phyloP scores from a whole-genome alignment of 2,888 invertebrate genomes.

The Aplocera efformata region DNA sequence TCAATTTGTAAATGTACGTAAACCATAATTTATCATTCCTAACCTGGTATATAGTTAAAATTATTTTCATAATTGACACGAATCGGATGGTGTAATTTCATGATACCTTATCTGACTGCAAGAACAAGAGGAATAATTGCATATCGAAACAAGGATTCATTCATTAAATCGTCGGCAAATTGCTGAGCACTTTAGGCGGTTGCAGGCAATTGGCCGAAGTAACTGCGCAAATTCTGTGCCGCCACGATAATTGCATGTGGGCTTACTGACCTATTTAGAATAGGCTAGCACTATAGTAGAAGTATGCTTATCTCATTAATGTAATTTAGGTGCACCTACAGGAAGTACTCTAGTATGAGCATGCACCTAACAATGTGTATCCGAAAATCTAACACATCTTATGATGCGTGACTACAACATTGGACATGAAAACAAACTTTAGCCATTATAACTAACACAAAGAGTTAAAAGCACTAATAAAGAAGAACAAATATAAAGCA shows the following conservation, averaged over 20 bases:
- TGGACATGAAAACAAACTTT: slow-evolving; percentile 11
- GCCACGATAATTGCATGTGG: slow-evolving; percentile 25
- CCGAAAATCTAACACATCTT: too few species aligned
- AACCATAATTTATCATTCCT: slow-evolving; percentile 15
- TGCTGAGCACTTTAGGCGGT: slow-evolving; percentile 10
- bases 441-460: slow-evolving; percentile 15
- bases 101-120: slow-evolving; percentile 17
- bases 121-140: slow-evolving; percentile 12
- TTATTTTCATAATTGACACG: slow-evolving; percentile 11
- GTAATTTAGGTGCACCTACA: slow-evolving; percentile 11
- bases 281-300: slow-evolving; percentile 9
- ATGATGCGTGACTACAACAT: background rate
- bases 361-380: too few species aligned
- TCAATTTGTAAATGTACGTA: slow-evolving; percentile 19
- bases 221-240: slow-evolving; percentile 26
- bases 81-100: slow-evolving; percentile 15
- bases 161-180: slow-evolving; percentile 16
- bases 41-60: slow-evolving; percentile 19
- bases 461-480: slow-evolving; percentile 38
- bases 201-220: slow-evolving; percentile 21
- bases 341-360: slow-evolving; percentile 10
- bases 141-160: slow-evolving; percentile 12
- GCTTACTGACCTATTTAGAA: slow-evolving; percentile 26
- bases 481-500: slow-evolving; percentile 52
- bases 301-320: slow-evolving; percentile 9